Base-by-base conservation (phyloP, 2,797 vertebrate genomes). In the Sebastes taczanowskii region DNA sequence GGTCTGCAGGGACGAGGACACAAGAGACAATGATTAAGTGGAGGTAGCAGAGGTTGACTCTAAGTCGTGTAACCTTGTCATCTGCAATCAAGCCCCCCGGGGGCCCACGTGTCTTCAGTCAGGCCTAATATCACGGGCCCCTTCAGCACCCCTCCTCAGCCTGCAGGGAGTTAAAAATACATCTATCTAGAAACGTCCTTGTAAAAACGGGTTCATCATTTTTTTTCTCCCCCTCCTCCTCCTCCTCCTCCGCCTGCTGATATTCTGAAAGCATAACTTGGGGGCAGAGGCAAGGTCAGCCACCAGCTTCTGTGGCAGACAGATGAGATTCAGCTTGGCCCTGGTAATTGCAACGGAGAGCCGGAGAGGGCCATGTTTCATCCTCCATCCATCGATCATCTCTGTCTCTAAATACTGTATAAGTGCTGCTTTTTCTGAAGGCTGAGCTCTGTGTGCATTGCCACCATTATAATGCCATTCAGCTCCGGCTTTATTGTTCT, bases 51-150 rank as follows among this genome's bases (percentile, higher is more conserved):
- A 95, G 95, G 95, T 95, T 92, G 92, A 91, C 90, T 92, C 91
- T 94, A 94, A 95, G 94, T 93, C 90, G 80, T 80, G 91, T 95
- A 94, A 96, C 95, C 96, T 97, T 96, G 96, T 96, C 95, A 96
- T 95, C 86, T 86, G 88, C 88, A 90, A 94, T 94, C 81, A 86
- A 83, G 89, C 79, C 95, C 95, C 92, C 93, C 18, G 11, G 91
- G 88, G 94, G 87, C 80, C 82, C 77, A 74, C 69, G 78, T 87
- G 90, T 93, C 94, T 92, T 95, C 89, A 87, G 88, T 86, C 84
- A 81, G 89, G 88, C 89, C 91, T 87, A 84, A 92, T 91, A 95
- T 95, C 90, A 84, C 32, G 61, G 84, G 34, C 64, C 80, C 75
- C 32, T 68, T 70, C 69, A 30, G 60, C 73, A 78, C 77, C 76